Evolutionary conservation across 2,888 invertebrate species (phyloP).

Genomic region (Dryomyza anilis): DNA sequence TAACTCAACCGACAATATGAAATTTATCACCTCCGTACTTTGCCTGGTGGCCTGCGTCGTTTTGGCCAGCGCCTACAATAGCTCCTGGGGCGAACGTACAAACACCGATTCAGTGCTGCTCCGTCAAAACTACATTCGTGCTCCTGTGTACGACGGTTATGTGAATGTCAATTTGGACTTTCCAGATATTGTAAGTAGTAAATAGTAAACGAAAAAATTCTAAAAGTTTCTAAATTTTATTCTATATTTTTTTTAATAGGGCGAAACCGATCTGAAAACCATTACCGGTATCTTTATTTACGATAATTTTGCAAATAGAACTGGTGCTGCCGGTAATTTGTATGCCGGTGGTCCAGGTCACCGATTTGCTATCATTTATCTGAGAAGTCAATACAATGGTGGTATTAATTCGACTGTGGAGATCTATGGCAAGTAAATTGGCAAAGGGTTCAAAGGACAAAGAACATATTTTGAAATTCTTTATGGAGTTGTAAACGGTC

Average conservation of each 20-base stretch:
- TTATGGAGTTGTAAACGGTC: too few relatives aligned
- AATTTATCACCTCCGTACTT: background rate
- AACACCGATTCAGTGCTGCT: slow-evolving; percentile 23
- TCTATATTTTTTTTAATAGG: too few relatives aligned
- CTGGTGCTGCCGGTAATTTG: slow-evolving; percentile 55
- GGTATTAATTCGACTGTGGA: slow-evolving; percentile 54
- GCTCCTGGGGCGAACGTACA: slow-evolving; percentile 33
- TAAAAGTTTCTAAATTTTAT: background rate
- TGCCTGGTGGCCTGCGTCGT: slow-evolving; percentile 28
- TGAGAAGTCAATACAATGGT: slow-evolving; percentile 56
- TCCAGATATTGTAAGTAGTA: slow-evolving; percentile 35
- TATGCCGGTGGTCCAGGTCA: slow-evolving; percentile 56
- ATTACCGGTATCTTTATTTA: slow-evolving; percentile 55
- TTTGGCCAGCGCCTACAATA: slow-evolving; percentile 25
- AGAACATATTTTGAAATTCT: too few relatives aligned
- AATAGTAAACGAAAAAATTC: background rate
- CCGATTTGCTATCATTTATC: slow-evolving; percentile 53
- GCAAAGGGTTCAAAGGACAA: background rate
- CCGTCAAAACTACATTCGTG: slow-evolving; percentile 31
- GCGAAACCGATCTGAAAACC: slow-evolving; percentile 52
- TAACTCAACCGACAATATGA: too few relatives aligned
- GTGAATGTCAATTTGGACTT: slow-evolving; percentile 30
- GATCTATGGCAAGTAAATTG: slow-evolving; percentile 51
- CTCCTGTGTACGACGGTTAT: slow-evolving; percentile 24
- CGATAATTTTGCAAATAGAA: slow-evolving; percentile 56